Evolutionary conservation across 1,140 invertebrate species (phyloP).

Genomic region (Drosophila pseudoananassae): DNA sequence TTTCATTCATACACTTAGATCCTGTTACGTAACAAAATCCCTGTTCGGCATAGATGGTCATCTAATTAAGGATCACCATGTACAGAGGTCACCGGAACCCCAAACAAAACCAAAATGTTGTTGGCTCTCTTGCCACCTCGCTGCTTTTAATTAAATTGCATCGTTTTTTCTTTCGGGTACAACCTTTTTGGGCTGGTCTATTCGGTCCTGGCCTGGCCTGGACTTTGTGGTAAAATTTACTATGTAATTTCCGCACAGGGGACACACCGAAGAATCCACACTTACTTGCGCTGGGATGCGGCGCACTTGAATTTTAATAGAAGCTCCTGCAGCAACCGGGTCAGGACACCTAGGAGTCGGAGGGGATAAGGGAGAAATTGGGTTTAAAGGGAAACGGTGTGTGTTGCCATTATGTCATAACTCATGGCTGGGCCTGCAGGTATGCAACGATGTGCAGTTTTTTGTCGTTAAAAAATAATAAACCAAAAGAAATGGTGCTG

Average conservation of each 20-base stretch:
- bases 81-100: constrained; percentile 1
- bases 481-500: constrained; percentile 18
- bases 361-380: background rate
- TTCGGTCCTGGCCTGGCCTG: constrained; percentile 16
- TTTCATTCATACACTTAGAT: background rate
- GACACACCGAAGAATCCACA: constrained; percentile 17
- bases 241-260: constrained; percentile 52
- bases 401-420: constrained; percentile 64
- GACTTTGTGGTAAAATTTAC: constrained; percentile 62
- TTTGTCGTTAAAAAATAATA: constrained; percentile 60
- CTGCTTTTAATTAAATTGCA: constrained; percentile 55
- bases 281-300: constrained; percentile 33
- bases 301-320: constrained; percentile 77
- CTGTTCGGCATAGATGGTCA: constrained; percentile 3
- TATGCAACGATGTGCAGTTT: constrained; percentile 42
- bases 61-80: constrained; percentile 40
- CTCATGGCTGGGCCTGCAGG: constrained; percentile 51
- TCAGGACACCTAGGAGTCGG: background rate
- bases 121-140: background rate
- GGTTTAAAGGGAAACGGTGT: constrained; percentile 3
- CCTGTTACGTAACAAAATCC: background rate
- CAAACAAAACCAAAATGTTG: constrained; percentile 11
- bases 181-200: too few relatives aligned
- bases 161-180: background rate
- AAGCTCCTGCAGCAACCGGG: constrained; percentile 40